Base-by-base conservation (phyloP, 2,797 vertebrate species). In the Girardinus metallicus region DNA sequence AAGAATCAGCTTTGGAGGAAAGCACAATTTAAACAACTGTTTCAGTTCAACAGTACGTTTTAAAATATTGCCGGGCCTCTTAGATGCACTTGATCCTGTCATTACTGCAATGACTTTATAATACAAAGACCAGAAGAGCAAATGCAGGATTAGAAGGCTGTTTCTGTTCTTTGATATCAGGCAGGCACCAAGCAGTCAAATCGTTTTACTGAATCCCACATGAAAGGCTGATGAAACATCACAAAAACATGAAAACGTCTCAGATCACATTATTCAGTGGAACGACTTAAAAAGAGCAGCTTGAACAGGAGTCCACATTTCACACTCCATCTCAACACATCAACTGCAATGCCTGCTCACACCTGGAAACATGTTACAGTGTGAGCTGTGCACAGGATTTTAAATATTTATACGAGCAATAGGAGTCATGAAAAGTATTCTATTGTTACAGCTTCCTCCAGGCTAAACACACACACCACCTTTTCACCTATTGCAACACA, bases 171-270 rank as follows among this genome's bases (percentile, higher is more conserved):
- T 90, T 89, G 79, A 92, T 86, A 85, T 78, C 36, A 43, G 64
- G 34, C 79, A 80, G 85, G 84, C 79, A 77, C 16, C 29, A 46
- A 73, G 79, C 75, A 72, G 83, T 88, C 87, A 91, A 41, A 31
- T 10, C 1, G 13, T 77, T 92, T 91, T 82, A 91, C 80, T 72
- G 75, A 80, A 18, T 78, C 83, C 80, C 77, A 88, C 84, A 93
- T 94, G 85, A 94, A 94, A 94, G 84, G 72, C 64, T 29, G 36
- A 41, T 66, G 79, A 78, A 88, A 87, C 74, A 74, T 71, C 86
- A 80, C 80, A 71, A 84, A 79, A 86, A 77, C 80, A 84, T 76
- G 21, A 47, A 73, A 74, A 75, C 29, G 21, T 57, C 70, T 80
- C 66, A 77, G 77, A 86, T 85, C 76, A 51, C 77, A 77, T 84